Evolutionary conservation across 1,140 invertebrate species (phyloP), one percentile per base, ranked within the genome.

Genomic region (Lepidurus packardi): DNA sequence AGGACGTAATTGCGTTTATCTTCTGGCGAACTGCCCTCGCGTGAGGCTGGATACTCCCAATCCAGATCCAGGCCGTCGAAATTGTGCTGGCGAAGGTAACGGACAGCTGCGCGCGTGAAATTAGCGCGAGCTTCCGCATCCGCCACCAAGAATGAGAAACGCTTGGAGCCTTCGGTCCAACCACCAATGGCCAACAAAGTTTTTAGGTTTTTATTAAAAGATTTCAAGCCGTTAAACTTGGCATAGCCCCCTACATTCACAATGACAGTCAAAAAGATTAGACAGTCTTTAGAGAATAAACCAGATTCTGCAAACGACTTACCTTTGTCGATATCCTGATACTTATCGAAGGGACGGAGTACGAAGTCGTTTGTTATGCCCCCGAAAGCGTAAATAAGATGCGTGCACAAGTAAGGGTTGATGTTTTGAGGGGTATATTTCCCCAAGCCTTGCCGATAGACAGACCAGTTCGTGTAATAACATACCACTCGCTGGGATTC

Each of bases 11-110:
- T 94, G 81, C 94, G 90, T 79, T 90, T 91, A 84, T 99, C 96
- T 74, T 92, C 90, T 0, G 94, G 90, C 82, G 96, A 95, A 78
- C 94, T 93, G 11, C 96, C 96, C 83, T 98, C 96, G 65, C 96
- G 87, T 84, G 92, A 91, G 0, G 92, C 92, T 0, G 96, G 96
- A 87, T 98, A 98, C 84, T 98, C 96, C 95, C 96, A 98, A 84
- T 98, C 96, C 80, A 98, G 87, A 86, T 98, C 96, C 25, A 98
- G 88, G 9, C 97, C 97, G 86, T 98, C 96, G 84, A 98, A 98
- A 82, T 94, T 92, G 84, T 97, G 94, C 82, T 95, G 91, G 80
- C 96, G 88, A 74, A 98, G 87, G 84, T 97, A 98, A 84, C 92
- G 92, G 11, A 98, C 89, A 43, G 91, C 89, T 82, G 95, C 95